Percentiles rank a stretch among this genome's conserved stretches.
Conservation (phyloP, 1,140 invertebrate species). For the Drosophila setifemur region DNA sequence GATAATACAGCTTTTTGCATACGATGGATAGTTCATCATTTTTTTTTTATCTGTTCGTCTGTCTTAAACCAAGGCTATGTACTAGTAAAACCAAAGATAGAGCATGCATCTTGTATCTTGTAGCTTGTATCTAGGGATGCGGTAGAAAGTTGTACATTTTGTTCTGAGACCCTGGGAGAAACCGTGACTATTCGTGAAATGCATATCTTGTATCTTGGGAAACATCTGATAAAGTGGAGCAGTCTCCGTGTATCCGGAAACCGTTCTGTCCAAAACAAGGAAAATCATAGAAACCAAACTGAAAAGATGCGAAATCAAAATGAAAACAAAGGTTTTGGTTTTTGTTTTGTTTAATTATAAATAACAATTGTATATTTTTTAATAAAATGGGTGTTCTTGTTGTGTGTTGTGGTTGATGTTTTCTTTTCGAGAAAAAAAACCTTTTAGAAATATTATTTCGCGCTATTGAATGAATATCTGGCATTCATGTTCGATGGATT, state of each 20-base stretch:
- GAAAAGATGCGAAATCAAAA: constrained; percentile 48
- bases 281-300: constrained; percentile 9
- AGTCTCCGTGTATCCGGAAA: constrained; percentile 22
- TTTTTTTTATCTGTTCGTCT: not conserved
- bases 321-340: constrained; percentile 68
- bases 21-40: constrained; percentile 44
- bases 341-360: constrained; percentile 80
- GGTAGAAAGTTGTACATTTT: constrained; percentile 23
- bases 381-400: constrained; percentile 73
- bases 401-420: constrained; percentile 52
- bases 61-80: constrained; percentile 8
- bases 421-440: constrained; percentile 45
- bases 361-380: constrained; percentile 80
- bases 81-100: constrained; percentile 6
- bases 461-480: constrained; percentile 35
- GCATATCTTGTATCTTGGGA: not conserved
- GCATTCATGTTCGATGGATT: constrained; percentile 39
- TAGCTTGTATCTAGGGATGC: not conserved
- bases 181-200: constrained; percentile 50
- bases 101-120: not conserved
- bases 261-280: constrained; percentile 22
- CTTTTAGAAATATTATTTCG: constrained; percentile 45
- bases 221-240: not conserved
- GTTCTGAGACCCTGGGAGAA: constrained; percentile 55
- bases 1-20: too few species aligned